phyloP scores from a whole-genome alignment of 2,797 vertebrate species.

The Ptychadena robeensis region DNA sequence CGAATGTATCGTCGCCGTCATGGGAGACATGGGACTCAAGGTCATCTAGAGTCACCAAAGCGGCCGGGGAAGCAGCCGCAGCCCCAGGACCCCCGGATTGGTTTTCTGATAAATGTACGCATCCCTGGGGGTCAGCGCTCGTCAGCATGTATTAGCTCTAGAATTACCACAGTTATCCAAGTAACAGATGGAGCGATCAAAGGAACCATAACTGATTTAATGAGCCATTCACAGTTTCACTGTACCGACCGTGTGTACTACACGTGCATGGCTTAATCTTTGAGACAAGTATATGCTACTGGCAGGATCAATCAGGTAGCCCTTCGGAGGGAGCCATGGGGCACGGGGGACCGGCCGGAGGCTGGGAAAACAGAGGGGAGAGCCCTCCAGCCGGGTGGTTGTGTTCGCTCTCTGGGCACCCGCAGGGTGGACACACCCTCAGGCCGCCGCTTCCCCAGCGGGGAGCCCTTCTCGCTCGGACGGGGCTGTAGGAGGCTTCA shows the following conservation, averaged over 20 bases:
- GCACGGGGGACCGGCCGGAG: no score
- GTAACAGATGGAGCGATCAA: background rate
- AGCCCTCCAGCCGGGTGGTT: no score
- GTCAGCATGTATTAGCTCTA: conserved; percentile 20
- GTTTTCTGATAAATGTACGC: conserved; percentile 58
- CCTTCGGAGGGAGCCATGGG: no score
- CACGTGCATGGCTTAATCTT: no score
- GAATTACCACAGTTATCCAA: conserved; percentile 11
- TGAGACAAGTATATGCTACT: no score
- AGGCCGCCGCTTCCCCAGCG: no score
- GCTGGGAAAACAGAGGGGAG: no score
- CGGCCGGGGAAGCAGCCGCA: background rate
- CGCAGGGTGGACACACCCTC: no score
- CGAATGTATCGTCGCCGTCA: conserved; percentile 43
- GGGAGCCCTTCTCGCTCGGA: no score
- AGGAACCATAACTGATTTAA: conserved; percentile 16
- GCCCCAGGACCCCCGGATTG: background rate
- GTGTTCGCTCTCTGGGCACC: no score
- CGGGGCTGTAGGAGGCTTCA: no score
- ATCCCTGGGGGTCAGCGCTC: conserved; percentile 38
- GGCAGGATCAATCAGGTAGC: no score
- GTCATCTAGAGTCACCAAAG: conserved; percentile 62
- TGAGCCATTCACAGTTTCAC: background rate
- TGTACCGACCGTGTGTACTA: background rate
- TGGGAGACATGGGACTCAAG: conserved; percentile 38